These are phyloP conservation scores for Ellobium chinense DNA, from an alignment of 2,888 invertebrate genomes.

Conservation along the genomic window DNA sequence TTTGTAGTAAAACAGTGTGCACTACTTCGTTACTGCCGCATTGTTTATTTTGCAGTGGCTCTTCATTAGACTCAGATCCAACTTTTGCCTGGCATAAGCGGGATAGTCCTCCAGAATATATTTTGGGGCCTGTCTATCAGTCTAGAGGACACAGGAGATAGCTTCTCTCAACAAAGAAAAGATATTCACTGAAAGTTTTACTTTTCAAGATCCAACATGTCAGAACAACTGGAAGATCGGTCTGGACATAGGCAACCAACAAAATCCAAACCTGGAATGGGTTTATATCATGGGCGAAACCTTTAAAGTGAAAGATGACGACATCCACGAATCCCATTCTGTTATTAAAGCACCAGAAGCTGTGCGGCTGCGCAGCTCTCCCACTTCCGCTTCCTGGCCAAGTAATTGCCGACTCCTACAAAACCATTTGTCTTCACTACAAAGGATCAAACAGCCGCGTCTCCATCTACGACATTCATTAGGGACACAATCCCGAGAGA, in stretches of 20 bases:
- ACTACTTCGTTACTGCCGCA: too few relatives aligned
- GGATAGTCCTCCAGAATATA: too few relatives aligned
- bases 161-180: too few relatives aligned
- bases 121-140: too few relatives aligned
- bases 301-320: too few relatives aligned
- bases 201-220: neutral
- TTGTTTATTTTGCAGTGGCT: too few relatives aligned
- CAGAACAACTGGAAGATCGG: neutral
- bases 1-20: too few relatives aligned
- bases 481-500: slow-evolving; percentile 11
- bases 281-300: too few relatives aligned
- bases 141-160: too few relatives aligned
- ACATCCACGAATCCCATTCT: neutral
- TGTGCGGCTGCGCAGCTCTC: slow-evolving; percentile 28
- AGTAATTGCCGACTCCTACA: slow-evolving; percentile 36
- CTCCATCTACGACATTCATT: slow-evolving; percentile 12
- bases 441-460: slow-evolving; percentile 25
- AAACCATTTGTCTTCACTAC: slow-evolving; percentile 44
- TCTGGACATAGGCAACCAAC: neutral
- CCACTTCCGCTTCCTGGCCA: slow-evolving; percentile 26
- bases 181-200: neutral
- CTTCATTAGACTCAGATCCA: too few relatives aligned
- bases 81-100: too few relatives aligned
- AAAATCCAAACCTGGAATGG: neutral
- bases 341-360: neutral